Base-by-base conservation (phyloP, 2,888 invertebrate species). In the Dryococelus australis region DNA sequence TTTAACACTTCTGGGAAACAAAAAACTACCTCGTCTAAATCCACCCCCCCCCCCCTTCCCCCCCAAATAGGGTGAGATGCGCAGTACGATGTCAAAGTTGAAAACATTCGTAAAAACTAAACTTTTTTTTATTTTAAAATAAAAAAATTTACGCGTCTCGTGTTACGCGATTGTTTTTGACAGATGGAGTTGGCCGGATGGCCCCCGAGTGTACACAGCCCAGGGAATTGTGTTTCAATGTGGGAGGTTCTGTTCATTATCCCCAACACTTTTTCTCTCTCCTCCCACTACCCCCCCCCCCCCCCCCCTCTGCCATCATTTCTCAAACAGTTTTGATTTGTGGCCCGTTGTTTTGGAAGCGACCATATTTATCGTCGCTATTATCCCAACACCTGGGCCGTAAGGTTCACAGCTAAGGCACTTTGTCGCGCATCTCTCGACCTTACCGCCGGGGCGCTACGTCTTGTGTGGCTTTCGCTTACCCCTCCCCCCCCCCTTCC, bases 201-300 rank as follows among this genome's bases (percentile, higher is more conserved):
- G 65, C 65, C 6, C 6, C 24, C 65, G 65, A 65, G 65, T 24
- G n/a, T 24, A 16, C 65, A n/a, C 65, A n/a, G 65, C 24, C 65
- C 1, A 65, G 65, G 65, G 65, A 65, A 65, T 65, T 65, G 65
- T 65, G 65, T 65, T 65, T 65, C 65, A 10, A n/a, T 65, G 65
- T 65, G 65, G 65, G 65, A 65, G 65, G 65, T 65, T 16, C 65
- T 65, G 65, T 65, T 65, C 65, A 65, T 65, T 65, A 65, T 65
- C 65, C 65, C 65, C 20, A 65, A 65, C 65, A 65, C 65, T 65
- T 51, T 51, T 35, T 47, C 47, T 47, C 16, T 47, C 47, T 47
- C 47, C 47, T 13, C 47, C 47, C 47, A 10, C 47, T 47, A 1
- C 47, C 65, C 65, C 47, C 47, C 47, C 47, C 47, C 16, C 47